Base-by-base conservation (phyloP, 1,140 invertebrate species). In the Zaprionus africanus region DNA sequence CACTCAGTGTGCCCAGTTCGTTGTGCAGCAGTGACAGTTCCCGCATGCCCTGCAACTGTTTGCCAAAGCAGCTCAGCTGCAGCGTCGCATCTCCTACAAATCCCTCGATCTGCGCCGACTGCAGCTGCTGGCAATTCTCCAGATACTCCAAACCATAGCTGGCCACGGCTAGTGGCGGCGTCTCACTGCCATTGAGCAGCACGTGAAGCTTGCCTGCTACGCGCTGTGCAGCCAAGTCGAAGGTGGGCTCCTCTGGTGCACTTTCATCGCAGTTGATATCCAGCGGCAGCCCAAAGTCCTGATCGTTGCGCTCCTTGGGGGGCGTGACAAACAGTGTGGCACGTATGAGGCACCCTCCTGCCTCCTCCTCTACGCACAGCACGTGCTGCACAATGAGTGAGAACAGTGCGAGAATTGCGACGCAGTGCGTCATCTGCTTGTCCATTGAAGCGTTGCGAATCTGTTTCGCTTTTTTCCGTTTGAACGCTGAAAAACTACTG, bases 131-230 rank as follows among this genome's bases (percentile, higher is more conserved):
- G 62, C 91, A 92, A 41, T 91, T 87, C 12, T 81, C 80, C 56
- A 92, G 46, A 61, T 78, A 91, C 59, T 92, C 91, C 59, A 92
- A 19, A 1, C 91, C 91, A 66, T 84, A 92, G 9, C 82, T 91
- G 15, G 64, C 22, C 0, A 73, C 56, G 11, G 61, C 79, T 46
- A 91, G 43, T 0, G 85, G 67, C 4, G 82, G 73, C 17, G 84
- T 87, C 12, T 79, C 73, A 6, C 69, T 80, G n/a, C 91, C 91
- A 58, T 92, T 79, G 12, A 92, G 72, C 15, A 66, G 54, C 0
- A 91, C 85, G 70, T 86, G 76, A 24, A 49, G 19, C 34, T 90
- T 84, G 5, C 85, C 82, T 0, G 80, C 81, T 53, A 87, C 83
- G 13, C 90, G 67, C n/a, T 79, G 78, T 13, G 78, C 68, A 0